phyloP scores from a whole-genome alignment of 2,797 vertebrate genomes.

The Thalassophryne amazonica region DNA sequence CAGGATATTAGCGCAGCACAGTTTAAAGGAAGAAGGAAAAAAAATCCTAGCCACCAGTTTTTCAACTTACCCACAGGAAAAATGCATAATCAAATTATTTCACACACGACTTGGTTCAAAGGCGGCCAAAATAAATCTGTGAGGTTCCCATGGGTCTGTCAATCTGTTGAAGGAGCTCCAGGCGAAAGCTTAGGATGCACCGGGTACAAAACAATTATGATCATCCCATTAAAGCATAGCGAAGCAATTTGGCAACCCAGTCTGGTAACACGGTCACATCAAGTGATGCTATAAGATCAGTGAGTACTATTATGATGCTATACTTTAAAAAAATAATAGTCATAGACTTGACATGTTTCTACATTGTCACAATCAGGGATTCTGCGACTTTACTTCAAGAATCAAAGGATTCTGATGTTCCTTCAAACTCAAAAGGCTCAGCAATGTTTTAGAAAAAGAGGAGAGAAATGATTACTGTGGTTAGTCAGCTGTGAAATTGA shows the following conservation, averaged over 20 bases:
- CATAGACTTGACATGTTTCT: conserved; percentile 7
- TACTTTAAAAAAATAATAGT: not conserved
- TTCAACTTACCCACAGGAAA: conserved; percentile 71
- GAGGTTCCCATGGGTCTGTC: conserved; percentile 76
- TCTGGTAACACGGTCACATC: conserved; percentile 38
- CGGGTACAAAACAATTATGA: conserved; percentile 74
- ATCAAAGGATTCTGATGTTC: conserved; percentile 41
- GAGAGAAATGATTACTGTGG: conserved; percentile 73
- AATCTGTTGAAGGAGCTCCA: conserved; percentile 73
- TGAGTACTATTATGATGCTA: not conserved
- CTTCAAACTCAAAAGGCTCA: conserved; percentile 21
- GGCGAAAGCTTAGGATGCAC: conserved; percentile 72
- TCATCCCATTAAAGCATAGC: conserved; percentile 76
- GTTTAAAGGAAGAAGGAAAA: conserved; percentile 21
- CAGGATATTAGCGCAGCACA: conserved; percentile 51
- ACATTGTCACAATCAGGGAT: conserved; percentile 3
- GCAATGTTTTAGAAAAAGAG: conserved; percentile 21
- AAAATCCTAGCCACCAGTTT: conserved; percentile 55
- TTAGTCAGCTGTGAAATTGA: conserved; percentile 81
- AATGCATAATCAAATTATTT: conserved; percentile 79
- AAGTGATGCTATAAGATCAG: conserved; percentile 44
- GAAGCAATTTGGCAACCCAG: conserved; percentile 69
- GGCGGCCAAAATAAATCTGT: conserved; percentile 74
- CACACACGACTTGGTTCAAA: conserved; percentile 77
- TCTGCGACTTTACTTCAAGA: conserved; percentile 35